Evolutionary conservation across 2,888 invertebrate species (phyloP), one percentile per base, ranked within the genome.

Genomic region (Proisotoma minuta): DNA sequence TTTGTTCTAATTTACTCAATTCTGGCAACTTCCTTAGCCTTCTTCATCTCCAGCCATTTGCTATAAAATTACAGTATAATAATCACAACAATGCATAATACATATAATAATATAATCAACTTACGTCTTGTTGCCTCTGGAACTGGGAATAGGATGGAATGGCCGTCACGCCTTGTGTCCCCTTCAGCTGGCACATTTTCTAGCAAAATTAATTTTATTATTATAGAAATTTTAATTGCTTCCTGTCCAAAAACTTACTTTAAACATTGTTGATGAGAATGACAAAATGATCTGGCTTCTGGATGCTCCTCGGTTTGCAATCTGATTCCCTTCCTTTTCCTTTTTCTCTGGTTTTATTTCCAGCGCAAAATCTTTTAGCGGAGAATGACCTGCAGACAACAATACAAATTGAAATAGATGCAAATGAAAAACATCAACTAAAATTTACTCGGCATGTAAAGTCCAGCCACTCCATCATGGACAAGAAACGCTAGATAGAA

Each of bases 401-500:
- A 59, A 18, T 22, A 8, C n/a, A 50, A 50, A 50, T 18, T 5
- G 5, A 8, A 23, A 5, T 24, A n/a, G 5, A 50, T 24, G 8
- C 50, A 50, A 20, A 3, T n/a, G n/a, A 50, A 8, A 20, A 5
- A 47, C 18, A 47, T 47, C 10, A 10, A 18, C 20, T n/a, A 47
- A 8, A n/a, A 47, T 5, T 43, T 59, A 62, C 62, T 51, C 28
- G 47, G 39, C 18, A 53, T 29, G 15, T 5, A 22, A 10, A 68
- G 34, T 1, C 64, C 60, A 8, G 65, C 62, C 10, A 52, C 49
- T 12, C 70, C 70, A 29, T 68, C 68, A 1, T 65, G 57, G 24
- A 65, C 65, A 8, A 68, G 47, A 49, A 68, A 70, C 22, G 60
- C 63, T 18, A 64, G 56, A 53, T 66, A 67, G 22, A 67, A 66